Evolutionary conservation across 2,888 invertebrate species (phyloP).

Genomic region (Platycheirus rosarum): DNA sequence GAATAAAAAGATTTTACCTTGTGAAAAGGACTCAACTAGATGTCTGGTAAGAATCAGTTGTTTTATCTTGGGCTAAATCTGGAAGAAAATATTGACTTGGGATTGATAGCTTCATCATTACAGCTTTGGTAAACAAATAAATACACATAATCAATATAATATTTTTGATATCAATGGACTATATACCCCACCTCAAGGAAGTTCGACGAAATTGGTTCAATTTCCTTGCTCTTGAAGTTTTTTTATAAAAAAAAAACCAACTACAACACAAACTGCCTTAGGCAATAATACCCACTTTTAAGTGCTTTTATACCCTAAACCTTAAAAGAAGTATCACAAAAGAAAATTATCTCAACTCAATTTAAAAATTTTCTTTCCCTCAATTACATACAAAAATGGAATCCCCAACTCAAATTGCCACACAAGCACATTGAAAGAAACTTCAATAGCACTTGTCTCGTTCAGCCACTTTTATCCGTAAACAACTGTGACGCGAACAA

Average conservation of each 20-base stretch:
- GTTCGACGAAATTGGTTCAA: no score
- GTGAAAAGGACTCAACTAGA: background rate
- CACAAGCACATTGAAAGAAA: slow-evolving; percentile 29
- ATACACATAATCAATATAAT: no score
- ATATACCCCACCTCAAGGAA: no score
- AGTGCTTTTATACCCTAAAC: background rate
- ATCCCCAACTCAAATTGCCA: slow-evolving; percentile 19
- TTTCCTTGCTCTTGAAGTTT: no score
- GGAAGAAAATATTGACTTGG: no score
- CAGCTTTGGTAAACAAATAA: no score
- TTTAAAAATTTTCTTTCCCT: slow-evolving; percentile 1
- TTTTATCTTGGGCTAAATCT: background rate
- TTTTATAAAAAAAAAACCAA: no score
- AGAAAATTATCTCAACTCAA: slow-evolving; percentile 6
- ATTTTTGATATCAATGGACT: no score
- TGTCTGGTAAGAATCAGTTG: background rate
- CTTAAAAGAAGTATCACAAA: background rate
- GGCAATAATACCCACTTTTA: no score
- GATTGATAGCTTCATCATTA: no score
- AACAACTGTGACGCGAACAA: slow-evolving; percentile 39
- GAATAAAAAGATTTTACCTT: background rate
- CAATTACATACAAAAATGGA: slow-evolving; percentile 26
- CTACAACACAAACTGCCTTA: no score
- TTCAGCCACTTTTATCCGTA: slow-evolving; percentile 33
- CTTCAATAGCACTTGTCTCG: slow-evolving; percentile 33